These are phyloP conservation scores for Fragum whitleyi DNA, from an alignment of 2,888 invertebrate species.

Conservation along the genomic window DNA sequence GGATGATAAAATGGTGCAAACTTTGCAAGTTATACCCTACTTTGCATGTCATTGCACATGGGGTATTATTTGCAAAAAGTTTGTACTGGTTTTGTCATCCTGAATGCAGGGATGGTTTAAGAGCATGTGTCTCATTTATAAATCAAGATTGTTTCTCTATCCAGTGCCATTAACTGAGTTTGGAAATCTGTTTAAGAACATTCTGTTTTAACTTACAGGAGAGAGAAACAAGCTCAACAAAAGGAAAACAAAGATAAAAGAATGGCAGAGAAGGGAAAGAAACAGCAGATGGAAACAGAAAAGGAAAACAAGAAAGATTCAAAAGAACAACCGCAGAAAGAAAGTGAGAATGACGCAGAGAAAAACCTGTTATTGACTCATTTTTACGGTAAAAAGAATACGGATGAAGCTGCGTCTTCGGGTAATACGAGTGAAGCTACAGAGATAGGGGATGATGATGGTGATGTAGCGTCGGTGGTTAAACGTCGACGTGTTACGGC, in stretches of 20 bases:
- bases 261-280: slow-evolving; percentile 68
- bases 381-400: slow-evolving; percentile 80
- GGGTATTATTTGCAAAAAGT: too few relatives aligned
- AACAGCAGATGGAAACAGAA: slow-evolving; percentile 31
- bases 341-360: slow-evolving; percentile 13
- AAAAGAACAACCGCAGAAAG: not conserved
- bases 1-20: too few relatives aligned
- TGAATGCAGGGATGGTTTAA: too few relatives aligned
- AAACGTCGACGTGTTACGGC: slow-evolving; percentile 80
- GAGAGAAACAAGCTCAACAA: slow-evolving; percentile 76
- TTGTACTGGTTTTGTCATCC: too few relatives aligned
- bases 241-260: slow-evolving; percentile 65
- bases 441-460: slow-evolving; percentile 69
- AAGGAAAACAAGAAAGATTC: slow-evolving; percentile 41
- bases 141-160: too few relatives aligned
- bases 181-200: too few relatives aligned
- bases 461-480: slow-evolving; percentile 78
- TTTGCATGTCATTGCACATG: too few relatives aligned
- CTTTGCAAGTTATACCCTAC: too few relatives aligned
- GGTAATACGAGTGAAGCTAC: slow-evolving; percentile 60
- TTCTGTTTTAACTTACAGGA: slow-evolving; percentile 62
- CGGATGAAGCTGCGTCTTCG: slow-evolving; percentile 51
- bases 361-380: slow-evolving; percentile 66
- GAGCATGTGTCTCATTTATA: too few relatives aligned
- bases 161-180: too few relatives aligned